These are phyloP conservation scores for Halichoeres trimaculatus DNA, from an alignment of 2,113 vertebrate species.

Conservation along the genomic window DNA sequence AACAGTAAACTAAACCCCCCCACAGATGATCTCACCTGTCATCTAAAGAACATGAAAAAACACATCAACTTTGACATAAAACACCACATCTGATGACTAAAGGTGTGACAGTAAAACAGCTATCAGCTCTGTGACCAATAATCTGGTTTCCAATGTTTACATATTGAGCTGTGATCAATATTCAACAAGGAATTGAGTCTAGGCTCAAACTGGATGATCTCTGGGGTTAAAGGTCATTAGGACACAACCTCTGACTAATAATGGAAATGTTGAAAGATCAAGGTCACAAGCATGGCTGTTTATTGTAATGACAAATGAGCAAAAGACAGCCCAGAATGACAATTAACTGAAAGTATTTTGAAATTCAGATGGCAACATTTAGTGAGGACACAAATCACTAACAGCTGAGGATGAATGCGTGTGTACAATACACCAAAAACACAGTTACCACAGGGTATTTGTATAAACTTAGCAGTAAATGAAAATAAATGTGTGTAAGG, in stretches of 20 bases:
- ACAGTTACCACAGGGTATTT: too few species aligned
- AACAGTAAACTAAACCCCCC: neutral
- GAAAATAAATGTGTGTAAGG: too few species aligned
- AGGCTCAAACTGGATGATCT: constrained; percentile 1
- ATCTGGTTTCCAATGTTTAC: constrained; percentile 17
- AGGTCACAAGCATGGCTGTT: neutral
- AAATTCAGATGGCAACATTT: too few species aligned
- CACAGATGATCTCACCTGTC: neutral
- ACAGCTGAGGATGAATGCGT: too few species aligned
- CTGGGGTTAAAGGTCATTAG: constrained; percentile 33
- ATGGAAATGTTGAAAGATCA: neutral
- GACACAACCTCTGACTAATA: constrained; percentile 4
- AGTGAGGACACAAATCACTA: too few species aligned
- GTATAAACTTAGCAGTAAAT: too few species aligned
- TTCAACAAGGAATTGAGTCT: neutral
- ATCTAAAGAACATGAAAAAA: neutral
- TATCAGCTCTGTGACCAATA: constrained; percentile 1
- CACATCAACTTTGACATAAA: neutral
- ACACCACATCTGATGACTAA: too few species aligned
- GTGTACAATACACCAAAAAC: too few species aligned
- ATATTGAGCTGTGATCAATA: constrained; percentile 22
- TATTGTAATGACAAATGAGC: too few species aligned
- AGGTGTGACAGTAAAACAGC: neutral
- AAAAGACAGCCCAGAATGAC: too few species aligned
- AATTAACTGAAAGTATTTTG: too few species aligned